Percentiles rank a stretch among this genome's conserved stretches.
These are phyloP conservation scores for Poeciliopsis presidionis DNA, from an alignment of 2,797 vertebrate species.

Conservation along the genomic window DNA sequence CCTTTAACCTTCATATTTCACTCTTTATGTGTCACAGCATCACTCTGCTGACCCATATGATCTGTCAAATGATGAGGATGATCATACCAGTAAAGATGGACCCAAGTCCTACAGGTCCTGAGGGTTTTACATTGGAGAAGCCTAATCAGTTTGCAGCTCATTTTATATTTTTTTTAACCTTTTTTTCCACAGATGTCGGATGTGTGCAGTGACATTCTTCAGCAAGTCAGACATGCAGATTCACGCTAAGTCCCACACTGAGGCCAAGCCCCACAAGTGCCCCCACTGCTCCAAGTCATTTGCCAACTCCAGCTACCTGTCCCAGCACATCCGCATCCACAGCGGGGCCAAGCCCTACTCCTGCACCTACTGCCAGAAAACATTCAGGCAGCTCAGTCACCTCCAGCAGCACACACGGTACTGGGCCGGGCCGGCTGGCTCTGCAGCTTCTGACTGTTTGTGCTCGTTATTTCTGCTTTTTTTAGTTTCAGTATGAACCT, in stretches of 20 bases:
- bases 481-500: constrained; percentile 8
- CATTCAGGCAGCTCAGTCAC: constrained; percentile 98
- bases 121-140: not conserved
- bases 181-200: constrained; percentile 86
- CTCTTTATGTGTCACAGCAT: constrained; percentile 65
- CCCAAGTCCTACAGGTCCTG: constrained; percentile 93
- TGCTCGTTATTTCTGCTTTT: not conserved
- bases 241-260: constrained; percentile 91
- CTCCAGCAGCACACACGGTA: constrained; percentile 81
- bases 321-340: constrained; percentile 98
- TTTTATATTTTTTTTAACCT: constrained; percentile 3
- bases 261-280: constrained; percentile 98
- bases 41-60: constrained; percentile 89
- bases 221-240: constrained; percentile 99
- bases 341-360: constrained; percentile 97
- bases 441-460: constrained; percentile 10
- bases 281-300: constrained; percentile 98
- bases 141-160: not conserved
- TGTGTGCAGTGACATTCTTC: constrained; percentile 98
- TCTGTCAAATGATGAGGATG: constrained; percentile 94
- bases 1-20: not conserved
- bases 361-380: constrained; percentile 98
- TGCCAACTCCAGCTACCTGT: constrained; percentile 98
- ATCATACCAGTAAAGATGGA: constrained; percentile 90
- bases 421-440: constrained; percentile 17